These are phyloP conservation scores for Platichthys stellatus DNA, from an alignment of 2,113 vertebrate species.

Conservation along the genomic window DNA sequence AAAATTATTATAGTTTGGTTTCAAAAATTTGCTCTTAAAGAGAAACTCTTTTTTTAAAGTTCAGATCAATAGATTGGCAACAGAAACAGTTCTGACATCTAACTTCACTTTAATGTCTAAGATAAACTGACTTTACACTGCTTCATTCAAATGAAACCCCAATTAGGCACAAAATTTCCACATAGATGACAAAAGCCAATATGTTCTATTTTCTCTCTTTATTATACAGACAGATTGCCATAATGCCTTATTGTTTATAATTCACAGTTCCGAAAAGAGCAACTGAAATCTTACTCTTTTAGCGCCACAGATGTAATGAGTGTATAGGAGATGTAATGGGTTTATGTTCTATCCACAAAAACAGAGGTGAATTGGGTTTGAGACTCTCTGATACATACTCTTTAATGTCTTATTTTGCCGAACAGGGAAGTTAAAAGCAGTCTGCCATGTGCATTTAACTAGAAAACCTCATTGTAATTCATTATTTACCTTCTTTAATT, in stretches of 20 bases:
- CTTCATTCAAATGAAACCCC: neutral
- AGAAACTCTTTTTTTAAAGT: no score
- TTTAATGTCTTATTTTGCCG: neutral
- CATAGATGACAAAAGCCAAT: neutral
- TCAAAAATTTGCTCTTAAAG: neutral
- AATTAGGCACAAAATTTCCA: neutral
- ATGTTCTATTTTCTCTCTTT: neutral
- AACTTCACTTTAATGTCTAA: neutral
- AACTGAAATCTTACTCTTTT: neutral
- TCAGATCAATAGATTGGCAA: no score
- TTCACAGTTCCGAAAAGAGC: neutral
- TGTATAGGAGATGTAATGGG: neutral
- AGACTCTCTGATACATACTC: neutral
- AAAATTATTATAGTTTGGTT: neutral
- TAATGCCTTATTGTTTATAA: neutral
- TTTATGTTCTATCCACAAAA: neutral
- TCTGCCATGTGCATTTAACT: slow-evolving; percentile 6
- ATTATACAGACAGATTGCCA: neutral
- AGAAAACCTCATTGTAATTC: slow-evolving; percentile 42
- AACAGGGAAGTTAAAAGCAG: slow-evolving; percentile 18
- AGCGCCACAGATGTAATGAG: neutral
- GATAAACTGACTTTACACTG: neutral
- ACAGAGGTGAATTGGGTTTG: neutral
- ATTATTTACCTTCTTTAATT: slow-evolving; percentile 38
- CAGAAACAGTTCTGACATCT: neutral